Conservation (phyloP, 2,888 invertebrate species). For the Rhopalosiphum nymphaeae region DNA sequence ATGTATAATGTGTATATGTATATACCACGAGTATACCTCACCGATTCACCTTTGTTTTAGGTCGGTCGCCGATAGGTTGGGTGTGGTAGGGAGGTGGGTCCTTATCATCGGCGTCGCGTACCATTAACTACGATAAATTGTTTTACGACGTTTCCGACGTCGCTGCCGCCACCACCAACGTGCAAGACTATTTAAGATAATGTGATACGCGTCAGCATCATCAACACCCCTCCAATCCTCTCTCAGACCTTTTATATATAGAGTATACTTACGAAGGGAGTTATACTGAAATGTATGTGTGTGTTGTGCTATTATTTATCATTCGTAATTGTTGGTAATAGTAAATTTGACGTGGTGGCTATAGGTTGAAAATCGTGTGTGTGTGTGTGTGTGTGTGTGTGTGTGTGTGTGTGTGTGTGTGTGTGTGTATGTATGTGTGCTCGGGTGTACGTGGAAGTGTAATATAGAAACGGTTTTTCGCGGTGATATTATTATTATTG, state of each 20-base stretch:
- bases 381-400: not conserved
- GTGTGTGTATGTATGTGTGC: not conserved
- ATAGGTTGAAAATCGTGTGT: not conserved
- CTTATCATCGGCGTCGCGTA: slow-evolving; percentile 58
- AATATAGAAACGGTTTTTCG: not conserved
- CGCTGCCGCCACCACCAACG: not conserved
- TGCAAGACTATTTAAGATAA: slow-evolving; percentile 45
- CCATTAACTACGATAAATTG: slow-evolving; percentile 64
- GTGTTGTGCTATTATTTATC: slow-evolving; percentile 24
- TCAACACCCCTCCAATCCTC: slow-evolving; percentile 15
- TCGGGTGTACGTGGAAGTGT: not conserved
- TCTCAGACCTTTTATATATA: not conserved
- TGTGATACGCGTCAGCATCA: slow-evolving; percentile 52
- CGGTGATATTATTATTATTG: not conserved
- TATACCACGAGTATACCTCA: not conserved
- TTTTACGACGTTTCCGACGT: slow-evolving; percentile 44
- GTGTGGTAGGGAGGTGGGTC: not conserved
- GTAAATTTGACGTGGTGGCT: not conserved
- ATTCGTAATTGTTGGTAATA: slow-evolving; percentile 43
- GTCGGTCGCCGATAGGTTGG: slow-evolving; percentile 1
- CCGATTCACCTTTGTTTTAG: slow-evolving; percentile 43
- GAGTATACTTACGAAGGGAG: not conserved
- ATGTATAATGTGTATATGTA: not conserved
- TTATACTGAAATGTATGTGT: not conserved
- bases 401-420: not conserved